phyloP scores from a whole-genome alignment of 2,797 vertebrate genomes.

The Leuciscus waleckii region DNA sequence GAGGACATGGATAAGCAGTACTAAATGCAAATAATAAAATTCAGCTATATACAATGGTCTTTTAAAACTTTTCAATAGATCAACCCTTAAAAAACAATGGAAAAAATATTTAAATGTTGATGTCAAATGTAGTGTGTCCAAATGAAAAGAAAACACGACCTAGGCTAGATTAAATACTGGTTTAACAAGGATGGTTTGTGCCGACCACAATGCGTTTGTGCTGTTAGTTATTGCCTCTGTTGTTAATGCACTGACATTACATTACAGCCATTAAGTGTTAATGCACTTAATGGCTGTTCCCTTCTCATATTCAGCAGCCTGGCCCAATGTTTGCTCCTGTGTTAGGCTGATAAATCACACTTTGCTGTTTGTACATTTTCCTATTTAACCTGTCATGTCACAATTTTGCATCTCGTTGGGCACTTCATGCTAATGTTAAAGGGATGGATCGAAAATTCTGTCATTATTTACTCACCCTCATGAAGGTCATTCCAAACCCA shows the following conservation, averaged over 20 bases:
- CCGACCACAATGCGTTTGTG: not conserved
- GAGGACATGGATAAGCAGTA: not conserved
- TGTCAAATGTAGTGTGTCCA: not conserved
- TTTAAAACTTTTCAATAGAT: too few species aligned
- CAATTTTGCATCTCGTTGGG: too few species aligned
- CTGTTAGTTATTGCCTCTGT: not conserved
- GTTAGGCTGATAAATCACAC: slow-evolving; percentile 1
- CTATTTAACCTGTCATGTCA: too few species aligned
- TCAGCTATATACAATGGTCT: too few species aligned
- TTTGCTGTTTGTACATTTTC: not conserved
- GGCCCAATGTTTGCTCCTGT: too few species aligned
- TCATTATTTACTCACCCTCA: too few species aligned
- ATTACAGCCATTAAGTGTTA: not conserved
- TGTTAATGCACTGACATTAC: slow-evolving; percentile 11
- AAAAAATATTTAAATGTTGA: not conserved
- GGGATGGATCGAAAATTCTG: not conserved
- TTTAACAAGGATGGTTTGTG: not conserved
- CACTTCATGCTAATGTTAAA: not conserved
- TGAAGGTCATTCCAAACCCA: too few species aligned
- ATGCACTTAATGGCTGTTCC: slow-evolving; percentile 12
- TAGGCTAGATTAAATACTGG: not conserved
- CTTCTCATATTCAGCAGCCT: slow-evolving; percentile 1
- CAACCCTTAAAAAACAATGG: not conserved
- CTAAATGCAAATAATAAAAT: too few species aligned
- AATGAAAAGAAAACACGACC: not conserved